These are phyloP conservation scores for Trididemnum clinides DNA, from an alignment of 23 tunicate species.

Conservation along the genomic window DNA sequence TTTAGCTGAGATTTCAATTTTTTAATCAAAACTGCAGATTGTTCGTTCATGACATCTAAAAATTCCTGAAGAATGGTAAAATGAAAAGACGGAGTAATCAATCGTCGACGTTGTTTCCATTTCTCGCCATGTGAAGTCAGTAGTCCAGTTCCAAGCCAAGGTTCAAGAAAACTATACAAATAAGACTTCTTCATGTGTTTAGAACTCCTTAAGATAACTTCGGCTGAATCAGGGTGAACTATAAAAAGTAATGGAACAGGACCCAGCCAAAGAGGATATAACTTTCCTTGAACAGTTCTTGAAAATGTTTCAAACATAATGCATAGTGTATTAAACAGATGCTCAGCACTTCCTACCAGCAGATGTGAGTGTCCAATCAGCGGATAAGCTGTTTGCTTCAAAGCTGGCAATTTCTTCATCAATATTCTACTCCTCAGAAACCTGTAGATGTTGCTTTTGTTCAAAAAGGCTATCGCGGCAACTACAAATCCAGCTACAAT, in stretches of 20 bases:
- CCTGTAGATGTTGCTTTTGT: too few species aligned
- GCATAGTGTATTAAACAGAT: neutral
- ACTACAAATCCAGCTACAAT: too few species aligned
- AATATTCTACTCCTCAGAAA: neutral
- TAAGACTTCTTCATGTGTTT: constrained; percentile 71
- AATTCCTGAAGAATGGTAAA: constrained; percentile 90
- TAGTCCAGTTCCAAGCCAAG: constrained; percentile 90
- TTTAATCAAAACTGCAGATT: constrained; percentile 15
- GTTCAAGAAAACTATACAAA: constrained; percentile 60
- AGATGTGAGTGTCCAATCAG: constrained; percentile 10
- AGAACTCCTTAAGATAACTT: constrained; percentile 67
- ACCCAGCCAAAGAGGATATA: neutral
- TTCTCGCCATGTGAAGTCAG: constrained; percentile 82
- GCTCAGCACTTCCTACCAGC: neutral
- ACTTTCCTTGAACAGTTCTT: neutral
- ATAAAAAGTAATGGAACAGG: constrained; percentile 20
- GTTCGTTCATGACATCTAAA: constrained; percentile 83
- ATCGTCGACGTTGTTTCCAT: constrained; percentile 85
- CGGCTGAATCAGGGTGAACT: constrained; percentile 77
- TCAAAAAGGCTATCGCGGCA: too few species aligned
- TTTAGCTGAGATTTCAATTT: constrained; percentile 21
- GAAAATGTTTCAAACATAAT: neutral
- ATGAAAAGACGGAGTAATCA: constrained; percentile 95
- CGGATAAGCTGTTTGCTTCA: neutral
- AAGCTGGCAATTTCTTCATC: neutral